Conservation (phyloP, 2,888 invertebrate species). For the Theodoxus fluviatilis region DNA sequence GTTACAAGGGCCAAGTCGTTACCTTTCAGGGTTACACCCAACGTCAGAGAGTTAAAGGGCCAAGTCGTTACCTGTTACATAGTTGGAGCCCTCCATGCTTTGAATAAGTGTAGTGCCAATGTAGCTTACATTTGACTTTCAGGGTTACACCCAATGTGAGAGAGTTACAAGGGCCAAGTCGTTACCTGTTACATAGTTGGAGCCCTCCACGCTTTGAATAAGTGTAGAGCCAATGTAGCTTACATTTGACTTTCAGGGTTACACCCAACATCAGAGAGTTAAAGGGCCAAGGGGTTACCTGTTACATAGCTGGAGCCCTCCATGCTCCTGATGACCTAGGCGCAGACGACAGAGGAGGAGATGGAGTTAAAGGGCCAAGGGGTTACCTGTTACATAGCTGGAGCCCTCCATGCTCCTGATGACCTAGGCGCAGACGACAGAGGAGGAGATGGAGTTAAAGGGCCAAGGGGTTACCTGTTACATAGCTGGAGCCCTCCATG, state of each 20-base stretch:
- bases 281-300: slow-evolving; percentile 63
- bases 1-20: neutral
- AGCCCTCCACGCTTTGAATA: too few species aligned
- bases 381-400: slow-evolving; percentile 69
- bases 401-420: too few species aligned
- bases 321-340: too few species aligned
- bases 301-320: slow-evolving; percentile 69
- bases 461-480: slow-evolving; percentile 70
- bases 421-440: too few species aligned
- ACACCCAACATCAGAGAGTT: neutral
- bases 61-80: slow-evolving; percentile 67
- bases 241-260: too few species aligned
- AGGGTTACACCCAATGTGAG: neutral
- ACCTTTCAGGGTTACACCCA: neutral
- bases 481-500: slow-evolving; percentile 70
- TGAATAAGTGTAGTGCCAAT: too few species aligned
- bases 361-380: neutral
- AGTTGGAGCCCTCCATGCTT: too few species aligned
- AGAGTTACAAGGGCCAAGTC: neutral
- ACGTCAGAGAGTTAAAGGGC: neutral
- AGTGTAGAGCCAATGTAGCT: too few species aligned
- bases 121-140: too few species aligned
- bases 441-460: too few species aligned
- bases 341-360: too few species aligned
- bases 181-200: slow-evolving; percentile 69